Evolutionary conservation across 2,888 invertebrate genomes (phyloP), one percentile per base, ranked within the genome.

Genomic region (Hydraecia micacea): DNA sequence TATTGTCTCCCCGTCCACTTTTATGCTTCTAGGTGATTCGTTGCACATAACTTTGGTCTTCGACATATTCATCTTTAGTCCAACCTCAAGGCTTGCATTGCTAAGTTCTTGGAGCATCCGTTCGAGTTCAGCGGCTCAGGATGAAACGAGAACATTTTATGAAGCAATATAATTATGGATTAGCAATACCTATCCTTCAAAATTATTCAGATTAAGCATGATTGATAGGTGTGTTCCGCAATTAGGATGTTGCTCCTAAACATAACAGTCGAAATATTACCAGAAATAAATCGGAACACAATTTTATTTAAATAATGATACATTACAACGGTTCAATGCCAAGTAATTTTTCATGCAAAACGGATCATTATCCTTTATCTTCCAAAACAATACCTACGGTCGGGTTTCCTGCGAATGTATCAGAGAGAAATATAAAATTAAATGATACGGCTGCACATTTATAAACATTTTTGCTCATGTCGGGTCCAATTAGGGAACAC

Each of bases 311-410:
- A 67, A 52, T 67, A 73, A 79, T 67, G 42, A 25, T 15, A 60
- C 39, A 42, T 52, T 36, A 55, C 32, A 69, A 42, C 62, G 62
- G 39, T 79, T 67, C n/a, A 67, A n/a, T 60, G 36, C 52, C 36
- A 32, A 36, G 65, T 58, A 79, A 60, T 69, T 52, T 80, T 80
- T 80, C 60, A 80, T 75, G 66, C 66, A 42, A 75, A 80, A 36
- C 21, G 52, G 8, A 42, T 62, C 75, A 80, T 79, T 80, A 80
- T 70, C 80, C 46, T 62, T 58, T 67, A 60, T 66, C 28, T 60
- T 65, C 42, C 52, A 49, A 68, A 80, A 74, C 62, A 79, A 79
- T 68, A n/a, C n/a, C n/a, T n/a, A 77, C n/a, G 36, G 8, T 36
- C 21, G 42, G 42, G 32, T 73, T 68, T 55, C 36, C 52, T 62